phyloP scores from a whole-genome alignment of 2,797 vertebrate species.

The Lepus townsendii region DNA sequence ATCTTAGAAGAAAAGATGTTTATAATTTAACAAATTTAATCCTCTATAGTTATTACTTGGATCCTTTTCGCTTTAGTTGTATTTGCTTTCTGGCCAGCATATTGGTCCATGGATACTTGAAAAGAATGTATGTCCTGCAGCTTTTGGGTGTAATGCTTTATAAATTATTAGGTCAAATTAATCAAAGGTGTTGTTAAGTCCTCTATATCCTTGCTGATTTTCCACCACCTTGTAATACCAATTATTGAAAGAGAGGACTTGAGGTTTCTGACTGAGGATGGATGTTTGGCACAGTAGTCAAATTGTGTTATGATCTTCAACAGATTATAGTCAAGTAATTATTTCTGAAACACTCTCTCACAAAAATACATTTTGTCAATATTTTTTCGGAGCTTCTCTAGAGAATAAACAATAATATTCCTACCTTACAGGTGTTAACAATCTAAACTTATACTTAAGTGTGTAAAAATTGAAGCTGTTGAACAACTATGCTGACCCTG shows the following conservation, averaged over 20 bases:
- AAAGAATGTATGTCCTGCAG: neutral
- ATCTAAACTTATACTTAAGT: neutral
- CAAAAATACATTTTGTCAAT: neutral
- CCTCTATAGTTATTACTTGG: neutral
- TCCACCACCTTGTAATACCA: neutral
- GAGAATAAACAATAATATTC: neutral
- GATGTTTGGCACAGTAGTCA: too few relatives aligned
- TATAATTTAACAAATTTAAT: neutral
- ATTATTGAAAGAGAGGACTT: neutral
- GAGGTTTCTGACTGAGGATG: neutral
- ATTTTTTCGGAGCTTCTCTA: neutral
- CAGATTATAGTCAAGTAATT: neutral
- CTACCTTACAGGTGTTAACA: neutral
- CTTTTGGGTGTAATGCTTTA: neutral
- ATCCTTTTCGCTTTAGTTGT: neutral
- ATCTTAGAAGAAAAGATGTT: neutral
- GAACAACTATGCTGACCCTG: neutral
- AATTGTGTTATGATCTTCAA: neutral
- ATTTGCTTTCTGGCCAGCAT: neutral
- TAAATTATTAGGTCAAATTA: neutral
- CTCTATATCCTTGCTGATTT: neutral
- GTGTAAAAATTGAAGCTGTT: neutral
- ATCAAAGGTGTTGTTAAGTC: neutral
- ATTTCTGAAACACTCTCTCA: neutral
- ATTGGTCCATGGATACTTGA: neutral